These are phyloP conservation scores for Probaryconus sp. DNA, from an alignment of 1,140 invertebrate genomes.

Conservation along the genomic window DNA sequence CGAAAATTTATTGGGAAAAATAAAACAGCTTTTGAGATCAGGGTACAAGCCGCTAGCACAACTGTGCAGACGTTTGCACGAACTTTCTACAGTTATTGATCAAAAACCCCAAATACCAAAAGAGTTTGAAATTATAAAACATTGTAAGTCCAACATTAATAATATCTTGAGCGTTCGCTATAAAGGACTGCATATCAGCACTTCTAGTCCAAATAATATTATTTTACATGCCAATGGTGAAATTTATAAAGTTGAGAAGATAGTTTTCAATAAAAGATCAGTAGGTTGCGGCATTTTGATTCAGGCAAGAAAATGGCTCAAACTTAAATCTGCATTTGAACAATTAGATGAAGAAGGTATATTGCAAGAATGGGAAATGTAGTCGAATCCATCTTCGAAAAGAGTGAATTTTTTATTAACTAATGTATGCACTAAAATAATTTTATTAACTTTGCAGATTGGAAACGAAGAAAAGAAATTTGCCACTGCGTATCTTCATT, in stretches of 20 bases:
- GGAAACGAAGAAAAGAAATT: constrained; percentile 24
- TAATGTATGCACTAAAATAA: constrained; percentile 4
- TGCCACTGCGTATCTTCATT: constrained; percentile 7
- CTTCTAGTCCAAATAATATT: constrained; percentile 9
- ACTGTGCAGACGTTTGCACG: constrained; percentile 7
- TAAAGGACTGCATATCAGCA: constrained; percentile 13
- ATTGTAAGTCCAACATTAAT: constrained; percentile 1
- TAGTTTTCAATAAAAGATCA: constrained; percentile 2
- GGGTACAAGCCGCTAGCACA: constrained; percentile 25
- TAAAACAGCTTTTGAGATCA: constrained; percentile 17
- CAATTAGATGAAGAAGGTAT: constrained; percentile 13
- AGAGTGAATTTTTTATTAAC: constrained; percentile 4
- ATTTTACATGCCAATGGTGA: constrained; percentile 1
- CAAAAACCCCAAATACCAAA: constrained; percentile 18
- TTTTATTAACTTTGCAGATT: constrained; percentile 6
- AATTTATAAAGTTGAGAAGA: constrained; percentile 23
- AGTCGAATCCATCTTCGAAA: constrained; percentile 15
- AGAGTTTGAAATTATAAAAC: constrained; percentile 20
- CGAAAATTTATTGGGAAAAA: constrained; percentile 30
- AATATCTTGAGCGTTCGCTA: constrained; percentile 13
- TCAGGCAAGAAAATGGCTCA: constrained; percentile 11
- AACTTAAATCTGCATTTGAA: constrained; percentile 24
- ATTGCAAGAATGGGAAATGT: constrained; percentile 27
- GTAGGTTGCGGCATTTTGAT: background rate
- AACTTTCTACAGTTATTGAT: constrained; percentile 14